Evolutionary conservation across 2,888 invertebrate genomes (phyloP).

Genomic region (Tridacna crocea): DNA sequence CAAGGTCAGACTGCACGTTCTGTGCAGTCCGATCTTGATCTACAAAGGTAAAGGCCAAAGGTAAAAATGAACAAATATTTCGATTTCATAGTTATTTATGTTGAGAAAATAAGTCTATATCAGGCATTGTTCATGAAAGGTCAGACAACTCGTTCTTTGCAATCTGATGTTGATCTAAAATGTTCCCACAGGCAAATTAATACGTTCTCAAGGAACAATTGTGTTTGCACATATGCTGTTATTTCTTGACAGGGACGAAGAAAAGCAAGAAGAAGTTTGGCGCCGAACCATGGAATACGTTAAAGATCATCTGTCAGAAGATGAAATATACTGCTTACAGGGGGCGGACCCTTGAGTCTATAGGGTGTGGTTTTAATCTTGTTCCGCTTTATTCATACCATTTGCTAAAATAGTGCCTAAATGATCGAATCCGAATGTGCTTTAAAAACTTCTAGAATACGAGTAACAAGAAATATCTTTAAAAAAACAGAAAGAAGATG

Average conservation of each 20-base stretch:
- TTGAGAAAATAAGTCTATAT: neutral
- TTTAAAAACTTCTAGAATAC: too few relatives aligned
- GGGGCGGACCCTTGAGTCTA: slow-evolving; percentile 45
- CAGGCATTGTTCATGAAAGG: neutral
- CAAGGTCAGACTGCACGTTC: too few relatives aligned
- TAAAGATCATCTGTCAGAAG: slow-evolving; percentile 59
- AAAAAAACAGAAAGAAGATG: too few relatives aligned
- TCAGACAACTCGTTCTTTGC: neutral
- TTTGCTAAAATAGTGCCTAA: too few relatives aligned
- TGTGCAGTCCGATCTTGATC: too few relatives aligned
- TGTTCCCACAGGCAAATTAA: neutral
- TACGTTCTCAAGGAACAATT: neutral
- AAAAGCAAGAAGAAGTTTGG: slow-evolving; percentile 63
- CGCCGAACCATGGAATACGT: slow-evolving; percentile 51
- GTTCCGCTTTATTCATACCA: too few relatives aligned
- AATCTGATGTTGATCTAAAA: neutral
- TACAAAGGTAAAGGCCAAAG: too few relatives aligned
- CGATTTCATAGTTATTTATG: too few relatives aligned
- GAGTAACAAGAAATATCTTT: too few relatives aligned
- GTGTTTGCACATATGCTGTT: neutral
- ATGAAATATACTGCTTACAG: slow-evolving; percentile 60
- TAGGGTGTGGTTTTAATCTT: neutral
- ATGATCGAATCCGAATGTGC: too few relatives aligned
- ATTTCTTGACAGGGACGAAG: slow-evolving; percentile 52
- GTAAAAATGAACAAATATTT: too few relatives aligned